Evolutionary conservation across 2,888 invertebrate genomes (phyloP), one percentile per base, ranked within the genome.

Genomic region (Yponomeuta plumbellus): DNA sequence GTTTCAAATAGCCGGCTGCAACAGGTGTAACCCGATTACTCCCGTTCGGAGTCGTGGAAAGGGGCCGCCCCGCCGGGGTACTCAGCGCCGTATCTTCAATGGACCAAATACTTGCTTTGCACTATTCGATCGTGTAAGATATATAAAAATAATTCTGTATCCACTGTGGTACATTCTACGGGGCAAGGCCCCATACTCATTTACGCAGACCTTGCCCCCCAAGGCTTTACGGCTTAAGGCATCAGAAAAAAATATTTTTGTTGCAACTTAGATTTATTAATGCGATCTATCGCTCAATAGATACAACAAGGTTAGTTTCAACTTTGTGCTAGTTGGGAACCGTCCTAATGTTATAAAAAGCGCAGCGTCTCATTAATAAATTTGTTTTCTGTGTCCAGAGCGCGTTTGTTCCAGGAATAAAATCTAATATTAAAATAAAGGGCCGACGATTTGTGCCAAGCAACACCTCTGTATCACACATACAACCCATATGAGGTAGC

Each of bases 381-480:
- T 52, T 39, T 39, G 22, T 62, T 64, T 56, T 52, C 65, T 26
- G 34, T 59, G 26, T 23, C 63, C 11, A 63, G 63, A 40, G 64
- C 64, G 64, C 61, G 68, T 71, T 75, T 75, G 75, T 80, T 80
- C 78, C 74, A 68, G 75, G 80, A 80, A 81, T 75, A 70, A 69
- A 66, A 67, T 78, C 78, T 78, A 79, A 80, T 79, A 79, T 78
- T 78, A 78, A 76, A 75, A 74, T 63, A 71, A 74, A 71, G 68
- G 71, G 69, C 62, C 69, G 68, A 66, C 52, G 52, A 39, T 58
- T 64, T 52, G 59, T 61, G 67, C 34, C 26, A 56, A 21, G 26
- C 58, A 65, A n/a, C n/a, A n/a, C n/a, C 65, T 66, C 70, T 69
- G 34, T 39, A 17, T 39, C 63, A 63, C 44, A 21, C 21, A 57